These are phyloP conservation scores for Scyliorhinus canicula DNA, from an alignment of 2,797 vertebrate species.

Conservation along the genomic window DNA sequence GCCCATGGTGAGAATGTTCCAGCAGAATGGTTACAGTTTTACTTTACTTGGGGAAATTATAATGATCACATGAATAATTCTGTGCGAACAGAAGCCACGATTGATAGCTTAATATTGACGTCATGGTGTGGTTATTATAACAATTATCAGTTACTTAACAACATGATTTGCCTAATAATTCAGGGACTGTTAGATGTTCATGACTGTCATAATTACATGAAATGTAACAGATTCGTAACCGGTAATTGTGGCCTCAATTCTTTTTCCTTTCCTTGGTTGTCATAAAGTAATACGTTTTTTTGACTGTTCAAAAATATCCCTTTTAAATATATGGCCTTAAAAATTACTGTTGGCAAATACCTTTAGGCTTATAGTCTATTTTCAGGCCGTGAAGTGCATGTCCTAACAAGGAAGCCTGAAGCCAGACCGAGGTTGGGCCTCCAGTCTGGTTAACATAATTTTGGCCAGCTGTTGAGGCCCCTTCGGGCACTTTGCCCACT, in stretches of 20 bases:
- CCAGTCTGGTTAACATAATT: background rate
- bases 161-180: background rate
- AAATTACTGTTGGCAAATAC: background rate
- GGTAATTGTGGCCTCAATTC: background rate
- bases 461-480: background rate
- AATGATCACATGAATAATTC: conserved; percentile 50
- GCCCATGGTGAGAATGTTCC: conserved; percentile 63
- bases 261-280: background rate
- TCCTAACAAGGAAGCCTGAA: background rate
- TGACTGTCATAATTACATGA: background rate
- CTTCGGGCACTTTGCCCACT: background rate
- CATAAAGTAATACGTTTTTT: background rate
- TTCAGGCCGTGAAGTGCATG: background rate
- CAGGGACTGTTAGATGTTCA: background rate
- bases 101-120: background rate
- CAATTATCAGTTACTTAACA: background rate
- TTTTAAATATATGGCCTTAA: background rate
- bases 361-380: background rate
- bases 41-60: conserved; percentile 47
- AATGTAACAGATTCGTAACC: background rate
- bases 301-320: background rate
- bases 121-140: background rate
- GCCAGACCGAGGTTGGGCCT: background rate
- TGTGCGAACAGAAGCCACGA: conserved; percentile 48
- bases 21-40: conserved; percentile 57